Evolutionary conservation across 2,888 invertebrate species (phyloP), one percentile per base, ranked within the genome.

Genomic region (Rhabditoides inermis): DNA sequence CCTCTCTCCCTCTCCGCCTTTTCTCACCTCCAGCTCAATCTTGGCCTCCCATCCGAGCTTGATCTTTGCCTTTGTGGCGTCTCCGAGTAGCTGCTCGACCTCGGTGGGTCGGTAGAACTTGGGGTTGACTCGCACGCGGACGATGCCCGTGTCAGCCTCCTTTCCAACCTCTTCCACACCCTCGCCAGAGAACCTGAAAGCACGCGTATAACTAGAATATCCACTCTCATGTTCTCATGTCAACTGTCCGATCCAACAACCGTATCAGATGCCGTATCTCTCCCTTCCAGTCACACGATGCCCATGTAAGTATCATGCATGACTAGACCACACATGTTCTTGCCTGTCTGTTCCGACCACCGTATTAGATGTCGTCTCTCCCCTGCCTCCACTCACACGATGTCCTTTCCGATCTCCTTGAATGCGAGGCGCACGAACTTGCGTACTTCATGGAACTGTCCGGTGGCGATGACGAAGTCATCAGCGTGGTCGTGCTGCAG

Each of bases 61-160:
- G 50, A 83, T 80, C 70, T 84, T 85, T 0, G 95, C 95, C 81
- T 95, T 95, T 0, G 85, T 84, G 1, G 94, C 84, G 79, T 95
- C 91, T n/a, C 98, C 95, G 56, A 88, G 81, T 22, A 98, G 80
- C 41, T 88, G 82, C 76, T 92, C 90, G 73, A 98, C 68, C 47
- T 98, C 95, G 0, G 95, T 91, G 7, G 95, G 95, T 58, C 98
- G 84, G 79, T 92, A 95, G 82, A 87, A 94, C 79, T 88, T 90
- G 15, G 52, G 84, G 81, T 94, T 92, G 41, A 98, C 85, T 74
- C 83, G 85, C 22, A 98, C 86, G 28, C 94, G 83, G 44, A 91
- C 80, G 40, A 84, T 82, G 0, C 84, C 86, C 0, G 86, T 84
- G 7, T 79, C 82, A 49, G 84, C 84, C 74, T 86, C 87, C 68